A percentile compares a stretch with the other conserved stretches of the same genome.
Conservation (phyloP, 2,888 invertebrate species). For the Drosophila diplacantha region DNA sequence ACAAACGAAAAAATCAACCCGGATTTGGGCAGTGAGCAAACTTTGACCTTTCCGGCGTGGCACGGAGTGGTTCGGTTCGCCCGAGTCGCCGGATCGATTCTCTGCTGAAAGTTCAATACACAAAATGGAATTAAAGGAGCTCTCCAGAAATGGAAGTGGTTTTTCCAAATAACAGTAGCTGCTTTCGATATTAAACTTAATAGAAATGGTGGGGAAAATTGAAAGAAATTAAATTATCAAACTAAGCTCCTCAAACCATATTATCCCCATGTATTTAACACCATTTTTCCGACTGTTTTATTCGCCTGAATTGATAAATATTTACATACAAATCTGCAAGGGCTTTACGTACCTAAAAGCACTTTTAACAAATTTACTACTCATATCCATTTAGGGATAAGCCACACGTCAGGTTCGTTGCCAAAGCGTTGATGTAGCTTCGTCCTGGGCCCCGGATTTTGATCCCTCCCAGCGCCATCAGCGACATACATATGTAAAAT, state of each 20-base stretch:
- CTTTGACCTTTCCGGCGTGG: too few species aligned
- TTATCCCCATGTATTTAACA: neutral
- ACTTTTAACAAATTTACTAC: neutral
- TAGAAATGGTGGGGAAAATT: neutral
- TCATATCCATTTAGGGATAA: too few species aligned
- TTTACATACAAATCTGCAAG: neutral
- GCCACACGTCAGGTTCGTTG: too few species aligned
- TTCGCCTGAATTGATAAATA: neutral
- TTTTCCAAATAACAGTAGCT: neutral
- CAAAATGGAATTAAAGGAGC: neutral
- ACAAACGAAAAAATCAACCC: too few species aligned
- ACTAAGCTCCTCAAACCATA: neutral
- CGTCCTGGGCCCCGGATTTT: neutral
- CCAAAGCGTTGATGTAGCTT: too few species aligned
- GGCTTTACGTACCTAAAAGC: too few species aligned
- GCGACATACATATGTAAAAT: constrained; percentile 43
- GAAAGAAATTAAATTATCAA: too few species aligned
- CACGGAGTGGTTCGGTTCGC: neutral
- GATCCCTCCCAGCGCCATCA: constrained; percentile 2
- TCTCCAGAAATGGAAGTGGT: neutral
- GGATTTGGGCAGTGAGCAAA: neutral
- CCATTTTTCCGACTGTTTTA: neutral
- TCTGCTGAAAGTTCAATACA: constrained; percentile 2
- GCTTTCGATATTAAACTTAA: neutral
- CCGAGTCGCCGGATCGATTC: constrained; percentile 24